phyloP scores from a whole-genome alignment of 1,140 invertebrate species.

The Rhopalosiphum padi region DNA sequence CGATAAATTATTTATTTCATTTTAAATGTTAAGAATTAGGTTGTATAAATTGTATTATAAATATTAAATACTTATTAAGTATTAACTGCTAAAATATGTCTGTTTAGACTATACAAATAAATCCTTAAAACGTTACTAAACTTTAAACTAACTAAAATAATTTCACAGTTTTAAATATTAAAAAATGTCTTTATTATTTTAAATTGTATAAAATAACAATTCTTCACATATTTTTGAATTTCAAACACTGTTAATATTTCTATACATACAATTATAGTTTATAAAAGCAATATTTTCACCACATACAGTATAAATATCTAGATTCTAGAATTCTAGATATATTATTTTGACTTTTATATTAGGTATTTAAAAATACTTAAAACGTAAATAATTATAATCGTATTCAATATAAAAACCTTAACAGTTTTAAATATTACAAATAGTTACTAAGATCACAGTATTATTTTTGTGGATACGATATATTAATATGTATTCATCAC shows the following conservation, averaged over 20 bases:
- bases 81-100: not conserved
- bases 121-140: not conserved
- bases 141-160: not conserved
- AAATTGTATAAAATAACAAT: not conserved
- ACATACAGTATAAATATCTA: not conserved
- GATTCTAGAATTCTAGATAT: not conserved
- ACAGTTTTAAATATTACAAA: not conserved
- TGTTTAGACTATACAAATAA: not conserved
- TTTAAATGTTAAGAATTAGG: not conserved
- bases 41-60: not conserved
- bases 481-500: not conserved
- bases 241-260: not conserved
- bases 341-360: not conserved
- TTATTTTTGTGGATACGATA: not conserved
- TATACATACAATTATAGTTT: not conserved
- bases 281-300: too few species aligned
- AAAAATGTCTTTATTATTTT: too few species aligned
- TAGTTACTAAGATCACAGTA: not conserved
- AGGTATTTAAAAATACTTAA: not conserved
- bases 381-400: not conserved
- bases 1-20: not conserved
- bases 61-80: not conserved
- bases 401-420: not conserved
- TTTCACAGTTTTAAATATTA: not conserved
- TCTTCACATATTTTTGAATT: not conserved